These are phyloP conservation scores for Struthidea cinerea DNA, from an alignment of 2,113 vertebrate genomes.

Conservation along the genomic window DNA sequence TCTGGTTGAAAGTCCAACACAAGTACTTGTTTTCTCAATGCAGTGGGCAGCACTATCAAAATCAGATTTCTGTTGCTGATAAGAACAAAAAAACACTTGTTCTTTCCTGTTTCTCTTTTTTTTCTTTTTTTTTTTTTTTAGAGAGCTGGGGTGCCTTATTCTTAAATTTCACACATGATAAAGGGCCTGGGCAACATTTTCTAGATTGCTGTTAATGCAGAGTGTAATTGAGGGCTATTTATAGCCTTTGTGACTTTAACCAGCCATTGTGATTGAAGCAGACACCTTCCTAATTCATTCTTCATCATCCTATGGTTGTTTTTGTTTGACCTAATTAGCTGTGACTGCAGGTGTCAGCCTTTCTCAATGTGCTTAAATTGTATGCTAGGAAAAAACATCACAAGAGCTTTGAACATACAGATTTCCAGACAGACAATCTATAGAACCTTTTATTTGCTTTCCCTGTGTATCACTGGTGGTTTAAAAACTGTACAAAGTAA, in stretches of 20 bases:
- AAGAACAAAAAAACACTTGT: neutral
- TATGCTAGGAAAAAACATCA: neutral
- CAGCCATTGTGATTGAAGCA: neutral
- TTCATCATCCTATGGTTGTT: neutral
- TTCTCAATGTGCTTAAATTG: neutral
- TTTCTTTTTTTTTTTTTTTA: rapidly evolving
- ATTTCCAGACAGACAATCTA: neutral
- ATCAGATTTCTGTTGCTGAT: neutral
- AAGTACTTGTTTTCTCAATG: neutral
- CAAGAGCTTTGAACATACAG: neutral
- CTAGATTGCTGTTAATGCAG: neutral
- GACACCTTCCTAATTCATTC: neutral
- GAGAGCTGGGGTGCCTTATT: neutral
- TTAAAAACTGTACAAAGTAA: neutral
- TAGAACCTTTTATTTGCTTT: neutral
- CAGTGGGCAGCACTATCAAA: neutral
- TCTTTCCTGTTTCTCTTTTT: neutral
- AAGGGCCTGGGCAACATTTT: neutral
- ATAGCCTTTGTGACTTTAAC: neutral
- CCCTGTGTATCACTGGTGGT: neutral
- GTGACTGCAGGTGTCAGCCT: neutral
- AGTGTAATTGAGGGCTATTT: neutral
- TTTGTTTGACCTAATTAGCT: neutral
- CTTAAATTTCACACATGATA: neutral
- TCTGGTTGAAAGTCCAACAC: neutral